Percentiles rank a stretch among this genome's conserved stretches.
Conservation (phyloP, 2,113 vertebrate genomes). For the Paracanthobrama guichenoti region DNA sequence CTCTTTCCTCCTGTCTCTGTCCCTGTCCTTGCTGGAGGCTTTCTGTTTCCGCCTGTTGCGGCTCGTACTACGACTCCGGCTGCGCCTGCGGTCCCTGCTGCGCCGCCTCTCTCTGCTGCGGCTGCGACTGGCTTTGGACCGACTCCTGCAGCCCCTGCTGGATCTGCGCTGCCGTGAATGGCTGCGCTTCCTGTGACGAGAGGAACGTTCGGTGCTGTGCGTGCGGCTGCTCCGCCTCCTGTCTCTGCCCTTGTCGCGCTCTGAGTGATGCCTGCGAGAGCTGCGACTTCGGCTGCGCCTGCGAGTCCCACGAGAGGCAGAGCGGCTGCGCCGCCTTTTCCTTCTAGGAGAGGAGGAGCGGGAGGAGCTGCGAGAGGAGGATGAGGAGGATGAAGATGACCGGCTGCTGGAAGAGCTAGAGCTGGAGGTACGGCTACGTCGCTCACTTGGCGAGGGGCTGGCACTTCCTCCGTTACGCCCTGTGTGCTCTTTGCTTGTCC, state of each 20-base stretch:
- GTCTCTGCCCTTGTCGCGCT: constrained; percentile 83
- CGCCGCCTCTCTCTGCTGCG: constrained; percentile 80
- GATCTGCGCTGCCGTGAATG: constrained; percentile 73
- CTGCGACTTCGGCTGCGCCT: constrained; percentile 84
- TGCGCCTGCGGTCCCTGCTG: constrained; percentile 78
- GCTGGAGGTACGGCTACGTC: constrained; percentile 76
- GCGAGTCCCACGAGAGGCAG: constrained; percentile 76
- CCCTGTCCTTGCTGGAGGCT: constrained; percentile 89
- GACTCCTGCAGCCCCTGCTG: constrained; percentile 80
- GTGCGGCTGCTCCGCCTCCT: constrained; percentile 83
- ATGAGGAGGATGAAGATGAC: constrained; percentile 89
- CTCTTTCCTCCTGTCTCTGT: constrained; percentile 80
- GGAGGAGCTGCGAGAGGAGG: constrained; percentile 80
- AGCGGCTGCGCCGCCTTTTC: constrained; percentile 84
- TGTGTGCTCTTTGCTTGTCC: constrained; percentile 81
- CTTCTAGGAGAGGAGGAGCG: constrained; percentile 83
- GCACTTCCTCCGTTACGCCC: constrained; percentile 72
- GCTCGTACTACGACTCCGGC: constrained; percentile 75
- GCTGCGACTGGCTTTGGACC: constrained; percentile 81
- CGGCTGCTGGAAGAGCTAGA: constrained; percentile 75
- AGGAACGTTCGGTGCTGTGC: constrained; percentile 76
- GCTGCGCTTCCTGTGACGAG: constrained; percentile 78
- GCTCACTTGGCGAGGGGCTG: constrained; percentile 18
- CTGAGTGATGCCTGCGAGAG: constrained; percentile 78
- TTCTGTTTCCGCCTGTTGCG: constrained; percentile 86